Evolutionary conservation across 1,140 invertebrate genomes (phyloP), one percentile per base, ranked within the genome.

Genomic region (Lasioglossum albipes): DNA sequence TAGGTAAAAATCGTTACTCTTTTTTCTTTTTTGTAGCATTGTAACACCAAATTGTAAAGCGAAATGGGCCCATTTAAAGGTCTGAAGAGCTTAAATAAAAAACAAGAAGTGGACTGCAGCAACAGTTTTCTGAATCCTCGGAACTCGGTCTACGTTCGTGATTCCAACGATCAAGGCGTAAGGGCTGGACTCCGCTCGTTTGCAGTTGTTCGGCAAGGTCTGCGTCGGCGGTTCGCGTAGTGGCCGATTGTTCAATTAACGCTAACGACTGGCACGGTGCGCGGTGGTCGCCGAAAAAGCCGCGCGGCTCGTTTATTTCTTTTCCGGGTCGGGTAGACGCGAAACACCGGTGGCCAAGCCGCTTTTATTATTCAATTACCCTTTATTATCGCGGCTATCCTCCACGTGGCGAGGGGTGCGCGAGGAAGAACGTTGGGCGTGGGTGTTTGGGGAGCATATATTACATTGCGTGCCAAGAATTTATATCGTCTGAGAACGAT

Each of bases 301-400:
- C n/a, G 45, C 20, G n/a, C 5, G 20, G 18, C 52, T 57, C 52
- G 52, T 59, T 59, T 59, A 59, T 36, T 36, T 64, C 12, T 61
- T 64, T 16, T 13, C 13, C 12, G 27, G 62, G 16, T 36, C 41
- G 36, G 68, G 64, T 78, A 64, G 36, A 27, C 42, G 67, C 12
- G 66, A 12, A 13, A 62, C 42, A 22, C 16, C 61, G 57, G 18
- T 20, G 7, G 10, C 3, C 12, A 54, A 7, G 45, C 27, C 61
- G 52, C 61, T 66, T 79, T 74, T 79, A 79, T 73, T 73, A 79
- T 79, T 79, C 77, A 79, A 79, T 79, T 79, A 79, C 72, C 70
- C 70, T 79, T 73, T 79, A 79, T 79, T 79, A 79, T 79, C 77
- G 65, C 4, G 45, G 70, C 54, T 57, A 79, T 73, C 77, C 77